A percentile compares a stretch with the other conserved stretches of the same genome.
Evolutionary conservation across 2,113 vertebrate species (phyloP).

Genomic region (Odocoileus hemionus): DNA sequence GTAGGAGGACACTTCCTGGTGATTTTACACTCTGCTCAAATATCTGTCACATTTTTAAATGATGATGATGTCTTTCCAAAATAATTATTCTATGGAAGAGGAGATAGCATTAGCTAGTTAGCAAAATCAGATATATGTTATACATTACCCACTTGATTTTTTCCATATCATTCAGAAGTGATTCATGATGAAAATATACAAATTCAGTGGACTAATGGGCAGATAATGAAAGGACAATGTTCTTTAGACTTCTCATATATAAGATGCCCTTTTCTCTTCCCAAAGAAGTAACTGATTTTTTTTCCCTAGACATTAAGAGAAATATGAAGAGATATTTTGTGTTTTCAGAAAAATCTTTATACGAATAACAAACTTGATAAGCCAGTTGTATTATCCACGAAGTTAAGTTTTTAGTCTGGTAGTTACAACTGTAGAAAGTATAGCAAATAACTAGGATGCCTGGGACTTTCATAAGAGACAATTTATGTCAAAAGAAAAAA

Average conservation of each 20-base stretch:
- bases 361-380: neutral
- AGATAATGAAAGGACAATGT: constrained; percentile 64
- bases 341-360: constrained; percentile 34
- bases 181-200: constrained; percentile 66
- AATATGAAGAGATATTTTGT: neutral
- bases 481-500: neutral
- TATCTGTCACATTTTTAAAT: constrained; percentile 84
- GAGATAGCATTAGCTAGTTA: constrained; percentile 84
- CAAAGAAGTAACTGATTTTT: neutral
- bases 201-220: constrained; percentile 63
- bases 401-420: neutral
- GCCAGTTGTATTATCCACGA: neutral
- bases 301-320: neutral
- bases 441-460: neutral
- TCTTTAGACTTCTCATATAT: neutral
- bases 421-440: neutral
- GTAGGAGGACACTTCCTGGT: neutral
- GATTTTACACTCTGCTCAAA: constrained; percentile 55
- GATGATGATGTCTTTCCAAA: constrained; percentile 79
- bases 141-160: constrained; percentile 84
- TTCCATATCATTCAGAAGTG: constrained; percentile 81
- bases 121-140: constrained; percentile 78
- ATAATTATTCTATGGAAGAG: constrained; percentile 83
- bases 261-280: neutral
- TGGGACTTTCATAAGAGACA: neutral